phyloP scores from a whole-genome alignment of 2,888 invertebrate genomes.

The Rotaria macrura region DNA sequence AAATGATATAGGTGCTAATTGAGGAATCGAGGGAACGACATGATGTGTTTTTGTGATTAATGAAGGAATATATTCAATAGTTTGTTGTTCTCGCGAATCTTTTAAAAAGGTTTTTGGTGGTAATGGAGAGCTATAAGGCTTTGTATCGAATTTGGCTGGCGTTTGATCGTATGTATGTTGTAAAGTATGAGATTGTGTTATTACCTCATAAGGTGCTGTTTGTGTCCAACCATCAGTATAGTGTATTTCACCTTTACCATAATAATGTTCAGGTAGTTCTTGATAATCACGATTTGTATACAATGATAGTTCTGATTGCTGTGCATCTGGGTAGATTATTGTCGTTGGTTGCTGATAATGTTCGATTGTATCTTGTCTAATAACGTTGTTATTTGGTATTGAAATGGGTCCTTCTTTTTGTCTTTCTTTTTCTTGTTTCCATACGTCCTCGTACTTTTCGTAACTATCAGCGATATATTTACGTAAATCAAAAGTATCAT shows the following conservation, averaged over 20 bases:
- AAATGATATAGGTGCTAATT: neutral
- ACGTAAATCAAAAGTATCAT: neutral
- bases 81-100: neutral
- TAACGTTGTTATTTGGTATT: neutral
- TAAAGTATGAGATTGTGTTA: neutral
- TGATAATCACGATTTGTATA: neutral
- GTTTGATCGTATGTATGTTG: neutral
- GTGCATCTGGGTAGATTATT: neutral
- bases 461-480: neutral
- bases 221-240: neutral
- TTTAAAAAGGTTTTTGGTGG: neutral
- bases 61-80: neutral
- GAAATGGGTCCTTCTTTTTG: neutral
- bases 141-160: neutral
- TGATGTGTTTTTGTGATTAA: neutral
- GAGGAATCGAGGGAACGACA: neutral
- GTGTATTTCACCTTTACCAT: neutral
- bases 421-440: neutral
- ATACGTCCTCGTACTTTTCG: neutral
- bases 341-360: too few relatives aligned
- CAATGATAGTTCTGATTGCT: neutral
- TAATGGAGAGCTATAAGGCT: neutral
- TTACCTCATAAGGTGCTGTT: neutral
- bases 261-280: neutral
- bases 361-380: too few relatives aligned